phyloP scores from a whole-genome alignment of 2,113 vertebrate genomes.

The Oreochromis spilurus region DNA sequence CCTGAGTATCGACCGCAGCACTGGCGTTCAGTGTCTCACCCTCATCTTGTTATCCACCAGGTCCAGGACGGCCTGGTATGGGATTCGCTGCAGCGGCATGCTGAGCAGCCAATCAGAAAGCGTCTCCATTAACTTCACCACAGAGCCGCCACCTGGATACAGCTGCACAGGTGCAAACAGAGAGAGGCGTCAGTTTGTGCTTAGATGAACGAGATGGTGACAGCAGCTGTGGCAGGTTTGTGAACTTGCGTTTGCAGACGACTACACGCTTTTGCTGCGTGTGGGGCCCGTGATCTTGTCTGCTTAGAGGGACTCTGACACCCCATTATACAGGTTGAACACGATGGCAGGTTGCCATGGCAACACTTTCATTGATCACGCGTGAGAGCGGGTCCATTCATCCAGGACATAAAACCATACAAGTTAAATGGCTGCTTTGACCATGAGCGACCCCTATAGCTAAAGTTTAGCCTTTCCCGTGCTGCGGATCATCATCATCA shows the following conservation, averaged over 20 bases:
- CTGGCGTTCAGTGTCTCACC: slow-evolving; percentile 66
- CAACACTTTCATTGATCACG: neutral
- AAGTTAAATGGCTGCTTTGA: no score
- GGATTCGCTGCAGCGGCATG: slow-evolving; percentile 87
- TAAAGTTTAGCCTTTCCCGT: no score
- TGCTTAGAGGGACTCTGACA: neutral
- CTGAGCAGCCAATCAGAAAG: slow-evolving; percentile 91
- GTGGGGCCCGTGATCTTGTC: neutral
- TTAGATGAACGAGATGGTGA: neutral
- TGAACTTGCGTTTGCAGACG: neutral
- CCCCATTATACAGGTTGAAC: neutral
- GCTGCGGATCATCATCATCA: no score
- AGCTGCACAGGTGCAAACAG: slow-evolving; percentile 67
- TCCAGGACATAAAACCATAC: no score
- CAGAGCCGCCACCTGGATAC: slow-evolving; percentile 83
- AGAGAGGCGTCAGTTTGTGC: neutral
- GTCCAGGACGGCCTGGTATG: slow-evolving; percentile 89
- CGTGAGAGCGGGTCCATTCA: neutral
- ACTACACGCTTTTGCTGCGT: neutral
- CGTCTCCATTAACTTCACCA: slow-evolving; percentile 87
- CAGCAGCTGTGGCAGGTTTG: neutral
- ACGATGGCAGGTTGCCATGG: neutral
- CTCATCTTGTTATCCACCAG: slow-evolving; percentile 96
- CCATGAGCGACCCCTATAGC: no score
- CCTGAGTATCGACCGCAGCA: neutral